Evolutionary conservation across 2,797 vertebrate species (phyloP).

Genomic region (Pseudocheirus occidentalis): DNA sequence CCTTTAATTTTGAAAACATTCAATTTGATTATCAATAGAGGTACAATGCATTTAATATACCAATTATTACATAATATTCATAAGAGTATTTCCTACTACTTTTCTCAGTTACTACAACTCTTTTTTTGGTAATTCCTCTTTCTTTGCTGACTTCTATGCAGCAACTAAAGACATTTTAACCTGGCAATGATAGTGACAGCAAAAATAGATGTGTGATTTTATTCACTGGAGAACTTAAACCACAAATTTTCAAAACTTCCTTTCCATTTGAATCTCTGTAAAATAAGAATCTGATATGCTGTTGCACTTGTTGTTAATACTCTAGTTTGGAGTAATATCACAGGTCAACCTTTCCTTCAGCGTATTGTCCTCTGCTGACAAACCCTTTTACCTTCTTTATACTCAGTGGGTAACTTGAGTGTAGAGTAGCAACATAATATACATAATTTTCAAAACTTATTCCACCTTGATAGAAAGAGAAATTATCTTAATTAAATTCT

Average conservation of each 20-base stretch:
- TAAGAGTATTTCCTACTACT: neutral
- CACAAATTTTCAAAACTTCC: neutral
- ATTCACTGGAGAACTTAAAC: neutral
- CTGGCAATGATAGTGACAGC: neutral
- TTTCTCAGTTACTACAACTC: neutral
- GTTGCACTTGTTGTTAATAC: neutral
- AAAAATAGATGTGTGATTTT: neutral
- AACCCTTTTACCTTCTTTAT: constrained; percentile 61
- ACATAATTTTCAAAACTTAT: constrained; percentile 74
- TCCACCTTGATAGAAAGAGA: constrained; percentile 69
- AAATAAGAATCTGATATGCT: neutral
- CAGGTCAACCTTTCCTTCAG: neutral
- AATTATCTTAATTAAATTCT: constrained; percentile 77
- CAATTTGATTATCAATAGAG: neutral
- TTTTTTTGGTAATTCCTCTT: neutral
- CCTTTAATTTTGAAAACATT: neutral
- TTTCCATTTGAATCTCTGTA: neutral
- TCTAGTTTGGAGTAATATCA: neutral
- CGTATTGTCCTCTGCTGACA: constrained; percentile 27
- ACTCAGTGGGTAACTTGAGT: constrained; percentile 61
- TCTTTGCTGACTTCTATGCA: neutral
- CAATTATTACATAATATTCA: neutral
- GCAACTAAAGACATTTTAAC: no score
- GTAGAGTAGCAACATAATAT: constrained; percentile 54
- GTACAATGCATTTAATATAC: neutral